Evolutionary conservation across 2,888 invertebrate species (phyloP).

Genomic region (Rhagium mordax): DNA sequence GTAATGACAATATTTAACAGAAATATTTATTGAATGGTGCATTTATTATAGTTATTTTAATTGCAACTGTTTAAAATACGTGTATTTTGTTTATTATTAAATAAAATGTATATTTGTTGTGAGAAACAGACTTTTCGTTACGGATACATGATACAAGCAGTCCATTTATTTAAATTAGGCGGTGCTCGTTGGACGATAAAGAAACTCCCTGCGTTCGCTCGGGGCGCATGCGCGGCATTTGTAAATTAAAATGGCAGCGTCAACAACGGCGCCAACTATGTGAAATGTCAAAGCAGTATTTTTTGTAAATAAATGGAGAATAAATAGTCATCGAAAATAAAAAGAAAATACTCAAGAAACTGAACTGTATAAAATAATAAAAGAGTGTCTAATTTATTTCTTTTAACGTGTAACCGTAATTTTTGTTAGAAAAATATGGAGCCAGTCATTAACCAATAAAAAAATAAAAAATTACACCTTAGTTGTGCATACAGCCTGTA

Average conservation of each 20-base stretch:
- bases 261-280: constrained; percentile 52
- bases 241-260: constrained; percentile 43
- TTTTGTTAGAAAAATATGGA: constrained; percentile 34
- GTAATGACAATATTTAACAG: constrained; percentile 46
- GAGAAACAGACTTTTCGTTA: constrained; percentile 29
- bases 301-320: constrained; percentile 39
- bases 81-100: constrained; percentile 56
- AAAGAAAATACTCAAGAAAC: constrained; percentile 40
- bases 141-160: not conserved
- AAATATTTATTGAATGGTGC: constrained; percentile 49
- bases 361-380: constrained; percentile 25
- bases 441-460: constrained; percentile 35
- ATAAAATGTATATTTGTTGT: constrained; percentile 59
- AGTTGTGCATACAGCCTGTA: not conserved
- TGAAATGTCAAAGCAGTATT: constrained; percentile 43
- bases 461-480: constrained; percentile 29
- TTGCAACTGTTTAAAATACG: constrained; percentile 48
- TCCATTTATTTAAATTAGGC: not conserved
- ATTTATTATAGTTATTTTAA: constrained; percentile 53
- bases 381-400: constrained; percentile 36
- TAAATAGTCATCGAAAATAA: constrained; percentile 33
- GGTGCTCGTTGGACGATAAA: not conserved
- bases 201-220: not conserved
- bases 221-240: constrained; percentile 16
- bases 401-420: constrained; percentile 30